Evolutionary conservation across 92 coral and sea anemone genomes (phyloP).

Genomic region (Nematostella vectensis): DNA sequence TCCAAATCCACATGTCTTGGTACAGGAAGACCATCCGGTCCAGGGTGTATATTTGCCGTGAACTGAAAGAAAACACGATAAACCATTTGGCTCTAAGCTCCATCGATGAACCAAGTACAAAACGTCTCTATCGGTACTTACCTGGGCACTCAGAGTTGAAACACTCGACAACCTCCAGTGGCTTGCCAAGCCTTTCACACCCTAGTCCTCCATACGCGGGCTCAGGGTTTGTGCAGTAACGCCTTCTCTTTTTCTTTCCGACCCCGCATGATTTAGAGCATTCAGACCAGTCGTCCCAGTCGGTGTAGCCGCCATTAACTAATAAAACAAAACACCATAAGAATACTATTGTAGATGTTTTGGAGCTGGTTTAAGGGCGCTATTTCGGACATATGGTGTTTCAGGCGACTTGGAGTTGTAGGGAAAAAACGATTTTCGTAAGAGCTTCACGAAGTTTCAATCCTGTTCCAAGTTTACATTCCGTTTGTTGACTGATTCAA

Average conservation of each 20-base stretch:
- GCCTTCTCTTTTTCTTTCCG: constrained; percentile 64
- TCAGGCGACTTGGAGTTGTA: too few species aligned
- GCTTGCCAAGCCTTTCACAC: constrained; percentile 72
- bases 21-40: constrained; percentile 95
- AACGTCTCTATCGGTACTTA: constrained; percentile 25
- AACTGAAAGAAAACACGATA: constrained; percentile 57
- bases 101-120: not conserved
- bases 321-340: not conserved
- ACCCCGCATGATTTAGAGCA: constrained; percentile 85
- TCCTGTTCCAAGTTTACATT: too few species aligned
- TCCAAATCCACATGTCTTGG: constrained; percentile 77
- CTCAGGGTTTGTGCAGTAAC: constrained; percentile 76
- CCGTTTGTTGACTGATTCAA: too few species aligned
- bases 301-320: constrained; percentile 93
- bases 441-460: too few species aligned
- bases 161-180: constrained; percentile 75
- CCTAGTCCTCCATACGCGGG: constrained; percentile 88
- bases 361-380: too few species aligned
- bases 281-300: constrained; percentile 83
- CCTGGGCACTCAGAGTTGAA: constrained; percentile 91
- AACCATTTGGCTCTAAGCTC: too few species aligned
- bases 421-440: too few species aligned
- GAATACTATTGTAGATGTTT: not conserved
- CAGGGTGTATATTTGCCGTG: constrained; percentile 83
- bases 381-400: too few species aligned